phyloP scores from a whole-genome alignment of 2,797 vertebrate genomes.

The Eptatretus atami region DNA sequence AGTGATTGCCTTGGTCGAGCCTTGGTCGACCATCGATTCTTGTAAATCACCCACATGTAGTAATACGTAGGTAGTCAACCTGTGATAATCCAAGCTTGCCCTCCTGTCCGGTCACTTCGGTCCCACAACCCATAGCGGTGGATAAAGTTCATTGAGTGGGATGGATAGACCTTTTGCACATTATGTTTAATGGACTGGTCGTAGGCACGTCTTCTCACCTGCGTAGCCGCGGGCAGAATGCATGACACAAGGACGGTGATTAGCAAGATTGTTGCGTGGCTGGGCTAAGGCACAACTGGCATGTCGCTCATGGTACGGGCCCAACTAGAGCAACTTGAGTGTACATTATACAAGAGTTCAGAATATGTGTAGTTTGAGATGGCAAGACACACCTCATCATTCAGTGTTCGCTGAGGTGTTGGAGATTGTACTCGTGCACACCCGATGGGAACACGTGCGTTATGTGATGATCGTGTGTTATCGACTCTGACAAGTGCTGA shows the following conservation, averaged over 20 bases:
- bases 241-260: conserved; percentile 60
- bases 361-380: conserved; percentile 18
- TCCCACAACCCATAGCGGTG: conserved; percentile 98
- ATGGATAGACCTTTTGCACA: conserved; percentile 96
- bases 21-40: no score
- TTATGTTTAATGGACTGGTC: conserved; percentile 91
- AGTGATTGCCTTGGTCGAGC: no score
- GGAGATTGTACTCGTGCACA: conserved; percentile 47
- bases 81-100: conserved; percentile 42
- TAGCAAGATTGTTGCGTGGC: conserved; percentile 62
- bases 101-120: conserved; percentile 71
- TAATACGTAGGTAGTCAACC: conserved; percentile 91
- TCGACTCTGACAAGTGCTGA: conserved; percentile 12
- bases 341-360: conserved; percentile 31
- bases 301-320: conserved; percentile 41
- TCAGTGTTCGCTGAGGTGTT: conserved; percentile 40
- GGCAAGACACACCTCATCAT: conserved; percentile 51
- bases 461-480: conserved; percentile 13
- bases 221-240: conserved; percentile 48
- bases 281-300: conserved; percentile 45
- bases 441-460: conserved; percentile 41
- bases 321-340: conserved; percentile 50
- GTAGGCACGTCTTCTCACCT: conserved; percentile 80
- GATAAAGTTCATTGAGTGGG: conserved; percentile 75
- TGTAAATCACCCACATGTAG: conserved; percentile 68